Conservation (phyloP, 2,888 invertebrate genomes). For the Spisula solida region DNA sequence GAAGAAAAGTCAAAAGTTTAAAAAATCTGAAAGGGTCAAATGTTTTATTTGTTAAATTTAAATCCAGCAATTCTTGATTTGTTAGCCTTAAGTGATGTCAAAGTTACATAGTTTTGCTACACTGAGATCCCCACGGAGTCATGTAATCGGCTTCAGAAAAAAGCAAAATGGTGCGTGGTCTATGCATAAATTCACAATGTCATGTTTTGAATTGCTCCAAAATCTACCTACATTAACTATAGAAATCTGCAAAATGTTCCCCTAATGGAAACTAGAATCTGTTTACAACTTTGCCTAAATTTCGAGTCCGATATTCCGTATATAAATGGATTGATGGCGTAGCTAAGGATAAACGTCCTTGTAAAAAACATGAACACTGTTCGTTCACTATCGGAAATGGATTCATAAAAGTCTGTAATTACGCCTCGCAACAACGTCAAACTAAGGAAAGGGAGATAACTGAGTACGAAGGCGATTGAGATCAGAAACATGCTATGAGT, state of each 20-base stretch:
- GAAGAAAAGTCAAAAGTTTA: no score
- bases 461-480: no score
- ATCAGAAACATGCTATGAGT: conserved; percentile 74
- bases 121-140: no score
- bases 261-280: conserved; percentile 6
- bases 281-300: conserved; percentile 62
- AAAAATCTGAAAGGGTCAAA: no score
- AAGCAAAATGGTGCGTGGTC: no score
- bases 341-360: conserved; percentile 73
- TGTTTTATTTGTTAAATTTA: no score
- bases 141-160: no score
- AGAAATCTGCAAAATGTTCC: neutral
- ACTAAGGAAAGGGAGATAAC: conserved; percentile 67
- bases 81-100: no score
- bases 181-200: no score
- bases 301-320: conserved; percentile 75
- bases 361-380: conserved; percentile 72
- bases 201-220: no score
- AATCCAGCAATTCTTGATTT: no score
- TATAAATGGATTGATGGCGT: conserved; percentile 77
- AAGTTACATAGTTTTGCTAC: no score
- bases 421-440: conserved; percentile 58
- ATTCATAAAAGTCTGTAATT: conserved; percentile 60
- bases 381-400: conserved; percentile 51
- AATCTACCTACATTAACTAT: neutral